Evolutionary conservation across 2,888 invertebrate genomes (phyloP), one percentile per base, ranked within the genome.

Genomic region (Oscheius sp.): DNA sequence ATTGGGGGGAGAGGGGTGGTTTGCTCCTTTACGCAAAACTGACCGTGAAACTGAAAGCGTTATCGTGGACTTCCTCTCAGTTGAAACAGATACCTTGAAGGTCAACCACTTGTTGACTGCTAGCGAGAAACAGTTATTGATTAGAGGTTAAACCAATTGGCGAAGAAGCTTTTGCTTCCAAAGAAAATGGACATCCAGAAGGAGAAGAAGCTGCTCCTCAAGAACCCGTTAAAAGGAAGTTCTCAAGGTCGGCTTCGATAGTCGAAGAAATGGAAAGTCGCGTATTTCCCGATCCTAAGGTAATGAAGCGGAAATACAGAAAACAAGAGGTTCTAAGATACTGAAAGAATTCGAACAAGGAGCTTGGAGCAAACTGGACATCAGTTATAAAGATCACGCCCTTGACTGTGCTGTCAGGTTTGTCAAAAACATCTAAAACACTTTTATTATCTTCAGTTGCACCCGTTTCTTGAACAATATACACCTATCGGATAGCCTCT

Each of bases 261-360:
- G 78, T 82, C 2, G 78, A 80, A 52, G 80, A 80, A 57, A 78
- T 82, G 76, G 82, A 82, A 64, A 79, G 73, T 64, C 73, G 79
- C 31, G 76, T 76, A 4, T 69, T 81, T 23, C 81, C 81, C 5
- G 71, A 71, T 39, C 71, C 78, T 3, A 71, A 58, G 31, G 73
- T 75, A 3, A 3, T 31, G 10, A n/a, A n/a, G n/a, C n/a, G n/a
- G n/a, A n/a, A n/a, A n/a, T n/a, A 17, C 37, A 17, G 6, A 37
- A 15, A 34, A 20, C 50, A 12, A 31, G n/a, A 33, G 2, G n/a
- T n/a, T 39, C 45, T 64, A 12, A 73, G 61, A 45, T 78, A 15
- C 70, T 73, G 69, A 78, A 78, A 65, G 78, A 78, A 23, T 75
- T 69, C 37, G 78, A 78, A 45, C 61, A 58, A 17, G 72, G 70